These are phyloP conservation scores for Camelus dromedarius DNA, from an alignment of 2,113 vertebrate genomes.

Conservation along the genomic window DNA sequence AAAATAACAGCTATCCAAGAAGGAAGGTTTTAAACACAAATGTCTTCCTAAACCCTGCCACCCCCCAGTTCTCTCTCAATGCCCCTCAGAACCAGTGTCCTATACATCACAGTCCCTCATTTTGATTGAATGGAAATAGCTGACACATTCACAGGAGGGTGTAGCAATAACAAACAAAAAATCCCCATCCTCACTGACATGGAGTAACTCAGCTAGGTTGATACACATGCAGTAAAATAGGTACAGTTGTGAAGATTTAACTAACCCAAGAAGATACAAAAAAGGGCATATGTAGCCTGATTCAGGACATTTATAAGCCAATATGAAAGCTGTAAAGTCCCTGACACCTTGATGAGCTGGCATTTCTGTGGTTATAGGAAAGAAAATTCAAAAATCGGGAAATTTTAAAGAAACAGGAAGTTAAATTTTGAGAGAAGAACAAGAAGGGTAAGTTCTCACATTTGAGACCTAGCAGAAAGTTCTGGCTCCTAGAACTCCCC, in stretches of 20 bases:
- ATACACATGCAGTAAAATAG: neutral
- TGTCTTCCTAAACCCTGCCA: neutral
- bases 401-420: neutral
- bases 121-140: neutral
- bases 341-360: neutral
- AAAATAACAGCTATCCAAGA: neutral
- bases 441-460: neutral
- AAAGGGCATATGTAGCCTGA: neutral
- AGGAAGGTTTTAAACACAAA: neutral
- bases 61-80: neutral
- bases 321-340: neutral
- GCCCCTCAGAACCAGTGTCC: neutral
- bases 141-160: neutral
- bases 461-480: neutral
- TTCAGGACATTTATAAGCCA: neutral
- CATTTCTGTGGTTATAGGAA: neutral
- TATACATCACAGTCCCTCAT: neutral
- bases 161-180: neutral
- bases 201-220: neutral
- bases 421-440: slow-evolving; percentile 1
- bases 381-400: neutral
- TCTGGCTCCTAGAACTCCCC: neutral
- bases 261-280: neutral
- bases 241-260: neutral
- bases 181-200: neutral